These are phyloP conservation scores for Myiotriccus ornatus DNA, from an alignment of 2,797 vertebrate genomes.

Conservation along the genomic window DNA sequence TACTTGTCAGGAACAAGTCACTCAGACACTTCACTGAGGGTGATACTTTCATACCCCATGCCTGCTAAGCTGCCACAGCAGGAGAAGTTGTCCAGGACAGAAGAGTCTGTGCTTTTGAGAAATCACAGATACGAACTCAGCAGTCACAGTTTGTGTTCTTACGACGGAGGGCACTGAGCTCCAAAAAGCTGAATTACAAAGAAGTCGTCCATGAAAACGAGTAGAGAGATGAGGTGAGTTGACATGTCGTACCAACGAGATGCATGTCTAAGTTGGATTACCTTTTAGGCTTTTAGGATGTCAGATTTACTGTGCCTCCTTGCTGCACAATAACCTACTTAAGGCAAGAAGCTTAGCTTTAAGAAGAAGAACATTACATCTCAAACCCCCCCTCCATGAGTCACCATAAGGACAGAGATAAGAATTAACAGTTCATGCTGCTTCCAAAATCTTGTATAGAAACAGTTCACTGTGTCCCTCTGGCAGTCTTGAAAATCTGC, in stretches of 20 bases:
- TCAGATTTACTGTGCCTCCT: neutral
- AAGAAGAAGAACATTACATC: neutral
- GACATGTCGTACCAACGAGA: neutral
- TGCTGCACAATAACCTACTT: neutral
- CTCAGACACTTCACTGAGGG: too few relatives aligned
- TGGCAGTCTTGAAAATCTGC: neutral
- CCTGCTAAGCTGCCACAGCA: fast-evolving
- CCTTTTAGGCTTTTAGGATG: neutral
- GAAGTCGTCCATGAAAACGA: neutral
- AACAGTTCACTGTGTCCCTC: constrained; percentile 35
- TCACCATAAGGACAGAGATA: neutral
- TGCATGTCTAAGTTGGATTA: neutral
- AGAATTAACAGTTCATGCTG: neutral
- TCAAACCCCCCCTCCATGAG: neutral
- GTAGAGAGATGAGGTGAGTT: neutral
- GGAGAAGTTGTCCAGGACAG: neutral
- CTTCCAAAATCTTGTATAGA: constrained; percentile 54
- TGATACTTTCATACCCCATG: too few relatives aligned
- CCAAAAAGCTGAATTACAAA: too few relatives aligned
- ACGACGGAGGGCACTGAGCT: fast-evolving
- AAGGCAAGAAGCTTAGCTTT: constrained; percentile 24
- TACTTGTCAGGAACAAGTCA: too few relatives aligned
- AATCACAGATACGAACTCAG: neutral
- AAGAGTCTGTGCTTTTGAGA: neutral
- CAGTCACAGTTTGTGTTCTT: neutral